Base-by-base conservation (phyloP, 1,140 invertebrate species). In the Trinorchestia longiramus region DNA sequence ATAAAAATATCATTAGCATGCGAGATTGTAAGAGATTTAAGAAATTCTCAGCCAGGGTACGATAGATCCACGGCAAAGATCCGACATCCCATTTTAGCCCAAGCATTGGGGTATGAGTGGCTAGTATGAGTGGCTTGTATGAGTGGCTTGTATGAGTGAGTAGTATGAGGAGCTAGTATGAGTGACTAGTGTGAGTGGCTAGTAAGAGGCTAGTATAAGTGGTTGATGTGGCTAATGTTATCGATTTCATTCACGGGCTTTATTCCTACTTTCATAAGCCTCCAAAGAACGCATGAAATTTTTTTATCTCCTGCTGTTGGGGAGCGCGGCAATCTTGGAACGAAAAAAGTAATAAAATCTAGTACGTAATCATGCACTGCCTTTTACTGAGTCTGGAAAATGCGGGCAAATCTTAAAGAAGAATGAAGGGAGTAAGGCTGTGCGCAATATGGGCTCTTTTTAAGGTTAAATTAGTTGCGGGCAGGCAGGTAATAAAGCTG, bases 401-500 rank as follows among this genome's bases (percentile, higher is more conserved):
- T 77, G 15, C 62, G 28, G 62, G 15, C 62, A 77, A 77, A 77
- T 77, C 62, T 77, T 77, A 36, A 77, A 77, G 62, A 36, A 77
- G 62, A 77, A 77, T 77, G 62, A 77, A 77, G 62, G 62, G 62
- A 77, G 28, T 77, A 28, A 91, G 88, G 43, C 41, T 43, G 88
- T 43, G 88, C 88, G 88, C 88, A 91, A 91, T 91, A 91, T 91
- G 43, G 41, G 88, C 43, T 42, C 41, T 91, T 91, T 91, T 91
- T 91, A 44, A 91, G 88, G 43, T 42, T 8, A 91, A 91, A 91
- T 91, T 91, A 91, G 88, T 91, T 91, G 88, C 88, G 88, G 62
- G 88, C 88, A 91, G 88, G 88, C 88, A 40, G 92, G 92, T 45
- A 94, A 94, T 94, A 94, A 94, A 94, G 92, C 92, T 40, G 36